Base-by-base conservation (phyloP, 2,888 invertebrate genomes). In the Loripinus fragilis region DNA sequence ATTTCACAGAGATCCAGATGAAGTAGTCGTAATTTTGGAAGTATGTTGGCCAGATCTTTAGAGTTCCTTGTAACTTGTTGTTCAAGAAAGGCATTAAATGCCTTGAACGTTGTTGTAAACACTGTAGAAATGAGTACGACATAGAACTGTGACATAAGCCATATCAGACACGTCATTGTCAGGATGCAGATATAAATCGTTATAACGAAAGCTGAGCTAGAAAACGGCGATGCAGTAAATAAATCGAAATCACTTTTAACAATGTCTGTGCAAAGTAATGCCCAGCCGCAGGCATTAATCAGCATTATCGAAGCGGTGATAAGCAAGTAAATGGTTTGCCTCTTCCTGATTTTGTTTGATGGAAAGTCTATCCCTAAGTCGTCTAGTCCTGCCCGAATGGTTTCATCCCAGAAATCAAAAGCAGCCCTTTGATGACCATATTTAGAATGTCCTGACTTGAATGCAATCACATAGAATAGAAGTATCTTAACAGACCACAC, bases 401-500 rank as follows among this genome's bases (percentile, higher is more conserved):
- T 55, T 25, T 25, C 10, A 28, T 55, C 55, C 55, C 55, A 55
- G 55, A 55, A 55, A 25, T 55, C 28, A 28, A 55, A 55, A 28
- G 55, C 55, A 8, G 7, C 28, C 20, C 8, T 7, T 28, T 55
- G 55, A 5, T 20, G 8, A 8, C 55, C 55, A 20, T 55, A 55
- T 55, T 55, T 55, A 20, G 7, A 3, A 17, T 55, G 55, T 28
- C 28, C 17, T 7, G 55, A 55, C 20, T 55, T 55, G 12, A 20
- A 55, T 10, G 28, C 23, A 12, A 55, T 28, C 12, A 55, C 8
- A 25, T 28, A 55, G 10, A 20, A 2, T 7, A 28, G 8, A 3
- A 55, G 5, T 8, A 8, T 7, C 20, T 25, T 7, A 7, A 28
- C 12, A 55, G 2, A 28, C 5, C 12, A 28, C 8, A 7, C 23